These are phyloP conservation scores for Aspidoscelis tigris DNA, from an alignment of 2,113 vertebrate species.

Conservation along the genomic window DNA sequence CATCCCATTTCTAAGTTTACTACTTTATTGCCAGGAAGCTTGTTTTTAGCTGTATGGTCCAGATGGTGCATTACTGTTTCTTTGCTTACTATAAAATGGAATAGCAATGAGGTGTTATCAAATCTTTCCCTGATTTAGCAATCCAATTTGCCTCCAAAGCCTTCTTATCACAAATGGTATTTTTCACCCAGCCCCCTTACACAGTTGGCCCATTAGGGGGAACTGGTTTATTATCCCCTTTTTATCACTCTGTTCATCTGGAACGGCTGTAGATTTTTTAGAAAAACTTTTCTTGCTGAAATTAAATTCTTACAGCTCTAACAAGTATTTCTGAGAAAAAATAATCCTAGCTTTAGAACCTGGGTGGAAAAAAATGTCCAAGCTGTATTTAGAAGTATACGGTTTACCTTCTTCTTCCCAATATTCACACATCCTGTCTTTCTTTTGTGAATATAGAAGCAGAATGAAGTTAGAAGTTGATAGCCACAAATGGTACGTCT, in stretches of 20 bases:
- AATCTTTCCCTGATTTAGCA: conserved; percentile 40
- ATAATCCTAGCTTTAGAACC: background rate
- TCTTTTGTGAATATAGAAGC: too few species aligned
- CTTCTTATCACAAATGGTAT: background rate
- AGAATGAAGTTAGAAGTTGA: background rate
- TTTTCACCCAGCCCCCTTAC: background rate
- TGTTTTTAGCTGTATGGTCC: conserved; percentile 14
- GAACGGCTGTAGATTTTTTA: background rate
- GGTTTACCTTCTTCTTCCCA: background rate
- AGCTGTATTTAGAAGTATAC: background rate
- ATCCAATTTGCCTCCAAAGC: conserved; percentile 13
- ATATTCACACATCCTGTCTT: background rate
- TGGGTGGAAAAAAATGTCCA: background rate
- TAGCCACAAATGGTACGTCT: too few species aligned
- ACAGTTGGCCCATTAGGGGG: conserved; percentile 9
- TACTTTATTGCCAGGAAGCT: conserved; percentile 26
- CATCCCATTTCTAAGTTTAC: conserved; percentile 21
- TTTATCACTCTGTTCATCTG: conserved; percentile 8
- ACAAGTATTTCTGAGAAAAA: background rate
- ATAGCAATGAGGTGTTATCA: conserved; percentile 21
- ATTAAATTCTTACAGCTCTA: background rate
- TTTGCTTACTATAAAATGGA: conserved; percentile 25
- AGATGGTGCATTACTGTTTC: conserved; percentile 22
- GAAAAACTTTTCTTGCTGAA: background rate
- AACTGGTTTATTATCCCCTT: background rate